Conservation (phyloP, 2,797 vertebrate genomes). For the Syngnathus rostellatus region DNA sequence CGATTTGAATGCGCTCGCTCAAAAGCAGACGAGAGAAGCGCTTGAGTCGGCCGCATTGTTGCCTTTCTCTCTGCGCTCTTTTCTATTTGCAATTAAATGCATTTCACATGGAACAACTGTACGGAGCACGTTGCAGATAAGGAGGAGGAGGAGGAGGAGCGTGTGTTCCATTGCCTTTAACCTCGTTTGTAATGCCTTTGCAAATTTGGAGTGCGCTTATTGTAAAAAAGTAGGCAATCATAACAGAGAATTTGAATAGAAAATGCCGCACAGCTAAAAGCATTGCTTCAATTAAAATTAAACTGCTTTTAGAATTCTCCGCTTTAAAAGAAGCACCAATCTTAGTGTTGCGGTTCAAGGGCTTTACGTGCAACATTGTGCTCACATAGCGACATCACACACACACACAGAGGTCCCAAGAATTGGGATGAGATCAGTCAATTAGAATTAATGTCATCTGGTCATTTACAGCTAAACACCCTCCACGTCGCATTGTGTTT, state of each 20-base stretch:
- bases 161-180: slow-evolving; percentile 71
- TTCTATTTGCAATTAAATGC: slow-evolving; percentile 83
- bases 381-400: slow-evolving; percentile 53
- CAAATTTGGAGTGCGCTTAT: slow-evolving; percentile 62
- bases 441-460: slow-evolving; percentile 71
- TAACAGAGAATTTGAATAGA: slow-evolving; percentile 68
- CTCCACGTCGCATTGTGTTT: slow-evolving; percentile 62
- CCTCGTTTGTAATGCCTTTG: slow-evolving; percentile 70
- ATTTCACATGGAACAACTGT: slow-evolving; percentile 80
- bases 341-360: slow-evolving; percentile 44
- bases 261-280: slow-evolving; percentile 67
- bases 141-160: slow-evolving; percentile 17
- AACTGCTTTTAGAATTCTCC: slow-evolving; percentile 71
- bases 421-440: slow-evolving; percentile 65
- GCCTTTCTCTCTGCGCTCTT: slow-evolving; percentile 67
- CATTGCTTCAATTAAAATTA: slow-evolving; percentile 75
- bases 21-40: slow-evolving; percentile 69
- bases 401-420: slow-evolving; percentile 51
- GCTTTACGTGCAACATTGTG: slow-evolving; percentile 52
- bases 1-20: slow-evolving; percentile 72
- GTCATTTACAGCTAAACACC: slow-evolving; percentile 66
- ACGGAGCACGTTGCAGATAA: slow-evolving; percentile 75
- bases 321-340: slow-evolving; percentile 35
- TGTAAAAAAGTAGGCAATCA: slow-evolving; percentile 66
- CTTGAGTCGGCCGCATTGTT: slow-evolving; percentile 70